A percentile compares a stretch with the other conserved stretches of the same genome.
phyloP scores from a whole-genome alignment of 1,140 invertebrate species.

The silkworm (Bombyx mori) region DNA sequence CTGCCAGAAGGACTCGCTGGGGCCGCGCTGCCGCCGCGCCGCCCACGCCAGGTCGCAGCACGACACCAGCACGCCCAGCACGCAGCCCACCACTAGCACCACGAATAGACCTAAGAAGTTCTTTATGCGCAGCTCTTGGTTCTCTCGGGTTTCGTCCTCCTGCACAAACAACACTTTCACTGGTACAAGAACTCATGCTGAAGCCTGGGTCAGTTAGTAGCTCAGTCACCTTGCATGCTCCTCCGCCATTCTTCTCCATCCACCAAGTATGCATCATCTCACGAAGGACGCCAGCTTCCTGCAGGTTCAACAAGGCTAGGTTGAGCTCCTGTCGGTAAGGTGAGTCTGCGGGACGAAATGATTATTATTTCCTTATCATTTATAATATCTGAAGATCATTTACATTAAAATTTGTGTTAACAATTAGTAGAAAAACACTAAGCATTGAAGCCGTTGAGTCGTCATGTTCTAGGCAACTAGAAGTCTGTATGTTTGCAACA shows the following conservation, averaged over 20 bases:
- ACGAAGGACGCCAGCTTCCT: slow-evolving; percentile 82
- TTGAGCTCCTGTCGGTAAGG: slow-evolving; percentile 80
- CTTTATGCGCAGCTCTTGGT: slow-evolving; percentile 78
- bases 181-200: not conserved
- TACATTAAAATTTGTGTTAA: no score
- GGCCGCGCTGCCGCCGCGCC: slow-evolving; percentile 32
- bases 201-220: not conserved
- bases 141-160: slow-evolving; percentile 33
- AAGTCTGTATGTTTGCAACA: no score
- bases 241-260: slow-evolving; percentile 84
- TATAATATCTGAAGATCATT: no score
- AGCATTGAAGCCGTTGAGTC: no score
- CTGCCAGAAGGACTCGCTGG: slow-evolving; percentile 17
- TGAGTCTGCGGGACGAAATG: slow-evolving; percentile 72
- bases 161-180: slow-evolving; percentile 8
- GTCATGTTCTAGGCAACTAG: not conserved
- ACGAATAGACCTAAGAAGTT: slow-evolving; percentile 96
- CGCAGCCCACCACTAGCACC: slow-evolving; percentile 79
- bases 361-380: no score
- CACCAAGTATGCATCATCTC: slow-evolving; percentile 92
- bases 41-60: slow-evolving; percentile 48
- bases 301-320: slow-evolving; percentile 80
- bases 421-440: not conserved
- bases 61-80: slow-evolving; percentile 53
- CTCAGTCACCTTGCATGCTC: slow-evolving; percentile 76